Conservation (phyloP, 1,140 invertebrate species). For the Paracyclopina nana region DNA sequence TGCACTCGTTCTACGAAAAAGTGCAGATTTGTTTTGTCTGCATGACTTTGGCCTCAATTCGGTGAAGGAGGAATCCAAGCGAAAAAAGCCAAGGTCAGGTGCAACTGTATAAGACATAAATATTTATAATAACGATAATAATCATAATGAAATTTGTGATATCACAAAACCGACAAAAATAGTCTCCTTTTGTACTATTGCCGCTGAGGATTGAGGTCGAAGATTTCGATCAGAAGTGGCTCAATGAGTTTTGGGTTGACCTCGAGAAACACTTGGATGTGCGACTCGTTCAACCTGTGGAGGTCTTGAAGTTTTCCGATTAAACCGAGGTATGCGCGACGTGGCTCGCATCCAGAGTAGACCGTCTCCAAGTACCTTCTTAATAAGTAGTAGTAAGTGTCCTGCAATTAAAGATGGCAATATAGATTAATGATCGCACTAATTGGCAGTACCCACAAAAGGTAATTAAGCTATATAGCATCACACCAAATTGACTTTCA, state of each 20-base stretch:
- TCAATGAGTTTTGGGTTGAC: slow-evolving; percentile 72
- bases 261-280: slow-evolving; percentile 66
- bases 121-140: too few species aligned
- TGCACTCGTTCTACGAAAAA: too few species aligned
- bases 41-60: too few species aligned
- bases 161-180: too few species aligned
- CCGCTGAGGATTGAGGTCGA: slow-evolving; percentile 66
- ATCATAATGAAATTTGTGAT: too few species aligned
- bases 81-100: too few species aligned
- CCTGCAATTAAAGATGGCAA: slow-evolving; percentile 30
- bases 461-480: too few species aligned
- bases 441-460: not conserved
- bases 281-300: slow-evolving; percentile 58
- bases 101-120: too few species aligned
- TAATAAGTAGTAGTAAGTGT: slow-evolving; percentile 71
- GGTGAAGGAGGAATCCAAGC: too few species aligned
- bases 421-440: not conserved
- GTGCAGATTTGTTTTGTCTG: too few species aligned
- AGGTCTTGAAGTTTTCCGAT: slow-evolving; percentile 71
- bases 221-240: slow-evolving; percentile 74
- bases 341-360: slow-evolving; percentile 55
- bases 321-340: slow-evolving; percentile 58
- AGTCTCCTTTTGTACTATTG: too few species aligned
- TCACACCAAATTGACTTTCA: not conserved
- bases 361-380: slow-evolving; percentile 56